These are phyloP conservation scores for Nemurella pictetii DNA, from an alignment of 2,888 invertebrate genomes.

Conservation along the genomic window DNA sequence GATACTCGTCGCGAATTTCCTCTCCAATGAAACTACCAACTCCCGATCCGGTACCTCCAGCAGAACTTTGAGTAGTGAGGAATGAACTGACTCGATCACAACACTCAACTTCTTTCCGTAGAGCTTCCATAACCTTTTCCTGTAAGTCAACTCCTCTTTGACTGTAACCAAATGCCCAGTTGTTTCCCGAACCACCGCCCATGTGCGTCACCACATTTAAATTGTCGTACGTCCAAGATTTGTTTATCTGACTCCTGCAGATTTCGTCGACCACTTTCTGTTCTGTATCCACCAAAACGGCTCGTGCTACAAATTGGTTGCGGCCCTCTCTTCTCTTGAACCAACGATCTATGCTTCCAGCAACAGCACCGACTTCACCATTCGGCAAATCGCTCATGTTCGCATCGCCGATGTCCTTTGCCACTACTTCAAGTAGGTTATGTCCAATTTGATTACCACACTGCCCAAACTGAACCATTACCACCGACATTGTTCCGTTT, in stretches of 20 bases:
- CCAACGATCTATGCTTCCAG: conserved; percentile 53
- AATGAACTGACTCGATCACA: conserved; percentile 53
- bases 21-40: conserved; percentile 55
- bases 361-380: conserved; percentile 48
- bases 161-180: conserved; percentile 59
- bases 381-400: conserved; percentile 44
- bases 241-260: conserved; percentile 44
- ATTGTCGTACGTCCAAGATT: conserved; percentile 50
- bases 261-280: conserved; percentile 53
- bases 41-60: conserved; percentile 61
- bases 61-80: conserved; percentile 54
- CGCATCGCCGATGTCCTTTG: conserved; percentile 50
- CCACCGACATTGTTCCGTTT: conserved; percentile 45
- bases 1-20: conserved; percentile 52
- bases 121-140: conserved; percentile 50
- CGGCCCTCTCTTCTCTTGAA: conserved; percentile 50
- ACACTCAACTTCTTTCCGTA: conserved; percentile 54
- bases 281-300: conserved; percentile 58
- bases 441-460: conserved; percentile 60
- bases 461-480: conserved; percentile 58
- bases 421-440: conserved; percentile 53
- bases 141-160: conserved; percentile 52
- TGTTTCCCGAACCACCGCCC: conserved; percentile 57
- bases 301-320: conserved; percentile 50
- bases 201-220: conserved; percentile 52